These are phyloP conservation scores for Pangasius larnaudii DNA, from an alignment of 2,797 vertebrate genomes.

Conservation along the genomic window DNA sequence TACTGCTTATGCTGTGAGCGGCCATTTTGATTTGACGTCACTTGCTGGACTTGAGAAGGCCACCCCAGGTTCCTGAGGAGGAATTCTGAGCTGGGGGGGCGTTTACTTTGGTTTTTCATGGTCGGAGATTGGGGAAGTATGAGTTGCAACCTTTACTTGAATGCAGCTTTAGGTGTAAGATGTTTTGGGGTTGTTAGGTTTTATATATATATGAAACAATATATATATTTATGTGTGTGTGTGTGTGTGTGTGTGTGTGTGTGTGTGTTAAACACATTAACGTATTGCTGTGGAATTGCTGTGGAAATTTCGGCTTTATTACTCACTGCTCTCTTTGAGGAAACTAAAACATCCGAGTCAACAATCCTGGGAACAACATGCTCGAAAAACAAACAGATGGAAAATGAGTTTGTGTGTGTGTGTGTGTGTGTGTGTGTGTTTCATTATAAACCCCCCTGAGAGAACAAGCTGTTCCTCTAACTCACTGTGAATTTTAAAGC, in stretches of 20 bases:
- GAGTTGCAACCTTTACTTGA: neutral
- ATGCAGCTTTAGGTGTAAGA: no score
- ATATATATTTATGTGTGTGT: no score
- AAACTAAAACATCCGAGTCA: conserved; percentile 30
- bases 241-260: no score
- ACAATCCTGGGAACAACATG: conserved; percentile 41
- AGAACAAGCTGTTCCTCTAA: conserved; percentile 17
- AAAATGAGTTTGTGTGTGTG: conserved; percentile 25
- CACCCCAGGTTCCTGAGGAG: no score
- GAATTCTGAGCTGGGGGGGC: no score
- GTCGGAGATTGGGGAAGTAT: neutral
- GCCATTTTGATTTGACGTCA: neutral
- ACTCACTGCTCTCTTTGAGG: conserved; percentile 15
- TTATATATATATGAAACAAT: no score
- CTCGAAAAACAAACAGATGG: conserved; percentile 51
- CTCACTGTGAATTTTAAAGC: conserved; percentile 14
- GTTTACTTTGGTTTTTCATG: no score
- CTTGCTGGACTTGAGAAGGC: neutral
- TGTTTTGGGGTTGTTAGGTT: no score
- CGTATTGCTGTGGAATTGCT: neutral
- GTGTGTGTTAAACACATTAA: no score
- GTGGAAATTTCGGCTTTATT: neutral
- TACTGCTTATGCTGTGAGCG: neutral
- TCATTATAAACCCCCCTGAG: conserved; percentile 28
- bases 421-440: conserved; percentile 40